phyloP scores from a whole-genome alignment of 2,113 vertebrate species.

The Pseudonaja textilis region DNA sequence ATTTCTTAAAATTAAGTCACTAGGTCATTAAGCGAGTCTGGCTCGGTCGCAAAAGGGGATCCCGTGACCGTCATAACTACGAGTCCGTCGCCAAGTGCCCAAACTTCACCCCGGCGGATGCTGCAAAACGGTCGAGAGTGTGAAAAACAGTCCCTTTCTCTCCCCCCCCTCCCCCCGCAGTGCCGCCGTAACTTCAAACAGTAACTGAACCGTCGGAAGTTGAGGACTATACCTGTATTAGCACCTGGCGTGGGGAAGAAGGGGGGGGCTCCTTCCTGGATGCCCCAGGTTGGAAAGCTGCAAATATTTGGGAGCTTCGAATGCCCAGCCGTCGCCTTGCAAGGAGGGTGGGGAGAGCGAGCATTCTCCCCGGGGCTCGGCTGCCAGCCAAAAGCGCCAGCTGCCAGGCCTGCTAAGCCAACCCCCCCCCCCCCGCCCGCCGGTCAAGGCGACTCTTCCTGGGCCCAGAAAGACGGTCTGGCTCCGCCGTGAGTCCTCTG shows the following conservation, averaged over 20 bases:
- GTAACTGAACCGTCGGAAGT: neutral
- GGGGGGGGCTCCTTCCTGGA: neutral
- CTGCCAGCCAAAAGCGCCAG: neutral
- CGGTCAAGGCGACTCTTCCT: neutral
- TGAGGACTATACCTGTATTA: neutral
- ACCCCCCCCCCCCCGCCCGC: no score
- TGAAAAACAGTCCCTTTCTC: neutral
- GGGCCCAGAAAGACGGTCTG: neutral
- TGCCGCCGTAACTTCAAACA: neutral
- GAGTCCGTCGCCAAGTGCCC: neutral
- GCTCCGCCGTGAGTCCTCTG: neutral
- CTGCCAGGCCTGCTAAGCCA: neutral
- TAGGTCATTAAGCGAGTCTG: neutral
- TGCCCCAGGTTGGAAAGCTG: neutral
- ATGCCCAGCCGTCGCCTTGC: neutral
- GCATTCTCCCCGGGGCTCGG: neutral
- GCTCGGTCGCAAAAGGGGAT: neutral
- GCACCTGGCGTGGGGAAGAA: no score
- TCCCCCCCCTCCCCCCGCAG: no score
- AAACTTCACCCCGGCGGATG: rapidly evolving
- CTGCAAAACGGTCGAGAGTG: neutral
- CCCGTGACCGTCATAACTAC: no score
- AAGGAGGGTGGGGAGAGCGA: rapidly evolving
- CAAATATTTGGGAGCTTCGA: neutral
- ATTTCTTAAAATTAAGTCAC: neutral